Evolutionary conservation across 2,113 vertebrate species (phyloP).

Genomic region (rat (Rattus norvegicus)): DNA sequence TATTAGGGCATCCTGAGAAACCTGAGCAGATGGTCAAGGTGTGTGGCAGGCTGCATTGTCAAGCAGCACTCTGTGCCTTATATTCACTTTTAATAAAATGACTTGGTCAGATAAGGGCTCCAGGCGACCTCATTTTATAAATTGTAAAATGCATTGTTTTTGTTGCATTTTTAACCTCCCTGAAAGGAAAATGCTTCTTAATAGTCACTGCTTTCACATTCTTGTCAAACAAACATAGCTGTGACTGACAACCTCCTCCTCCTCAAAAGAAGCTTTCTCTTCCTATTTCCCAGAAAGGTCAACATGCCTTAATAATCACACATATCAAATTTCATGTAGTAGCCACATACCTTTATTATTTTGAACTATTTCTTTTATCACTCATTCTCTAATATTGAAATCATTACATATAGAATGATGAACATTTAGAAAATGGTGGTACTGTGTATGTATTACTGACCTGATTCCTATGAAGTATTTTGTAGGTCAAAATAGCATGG

Average conservation of each 20-base stretch:
- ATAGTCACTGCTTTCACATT: background rate
- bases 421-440: background rate
- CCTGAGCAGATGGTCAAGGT: conserved; percentile 63
- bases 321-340: conserved; percentile 8
- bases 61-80: conserved; percentile 46
- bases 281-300: background rate
- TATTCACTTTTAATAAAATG: conserved; percentile 54
- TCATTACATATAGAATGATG: background rate
- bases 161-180: conserved; percentile 19
- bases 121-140: background rate
- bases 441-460: background rate
- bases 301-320: background rate
- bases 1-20: background rate
- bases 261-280: background rate
- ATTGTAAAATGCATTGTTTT: background rate
- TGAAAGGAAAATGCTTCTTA: conserved; percentile 9
- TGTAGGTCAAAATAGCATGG: background rate
- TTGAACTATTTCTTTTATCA: conserved; percentile 34
- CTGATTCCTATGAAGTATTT: background rate
- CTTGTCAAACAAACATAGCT: conserved; percentile 6
- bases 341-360: background rate
- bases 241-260: background rate
- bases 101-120: conserved; percentile 32
- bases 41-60: conserved; percentile 32
- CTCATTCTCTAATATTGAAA: background rate